These are phyloP conservation scores for Lasioglossum leucozonium DNA, from an alignment of 2,888 invertebrate species.

Conservation along the genomic window DNA sequence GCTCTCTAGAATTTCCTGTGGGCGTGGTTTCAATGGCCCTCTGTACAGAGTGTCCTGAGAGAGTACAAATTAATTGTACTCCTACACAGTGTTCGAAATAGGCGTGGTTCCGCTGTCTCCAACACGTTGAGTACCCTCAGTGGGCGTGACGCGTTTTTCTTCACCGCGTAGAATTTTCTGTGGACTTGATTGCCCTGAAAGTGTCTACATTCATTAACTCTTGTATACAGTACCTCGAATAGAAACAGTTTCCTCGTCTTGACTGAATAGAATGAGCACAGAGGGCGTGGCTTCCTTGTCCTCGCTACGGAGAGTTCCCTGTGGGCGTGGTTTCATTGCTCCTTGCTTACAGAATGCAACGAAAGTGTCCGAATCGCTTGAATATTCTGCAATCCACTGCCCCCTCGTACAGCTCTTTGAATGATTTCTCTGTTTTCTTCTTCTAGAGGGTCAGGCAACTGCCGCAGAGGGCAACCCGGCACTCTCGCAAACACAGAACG, in stretches of 20 bases:
- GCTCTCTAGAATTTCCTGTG: background rate
- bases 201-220: too few species aligned
- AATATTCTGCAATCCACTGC: too few species aligned
- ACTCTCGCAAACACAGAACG: background rate
- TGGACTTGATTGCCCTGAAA: too few species aligned
- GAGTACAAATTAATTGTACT: background rate
- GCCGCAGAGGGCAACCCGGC: background rate
- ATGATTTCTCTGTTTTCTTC: background rate
- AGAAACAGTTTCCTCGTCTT: too few species aligned
- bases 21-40: background rate
- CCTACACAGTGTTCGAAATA: background rate
- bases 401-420: background rate
- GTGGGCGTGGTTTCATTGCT: too few species aligned
- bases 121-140: background rate
- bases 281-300: too few species aligned
- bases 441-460: too few species aligned
- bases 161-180: too few species aligned
- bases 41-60: background rate
- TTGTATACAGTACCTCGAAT: too few species aligned
- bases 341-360: background rate
- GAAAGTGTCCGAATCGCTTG: background rate
- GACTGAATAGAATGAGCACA: too few species aligned
- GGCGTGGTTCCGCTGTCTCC: too few species aligned
- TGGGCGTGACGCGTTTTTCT: background rate
- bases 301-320: too few species aligned